phyloP scores from a whole-genome alignment of 1,140 invertebrate genomes.

The Ceratina japonica region DNA sequence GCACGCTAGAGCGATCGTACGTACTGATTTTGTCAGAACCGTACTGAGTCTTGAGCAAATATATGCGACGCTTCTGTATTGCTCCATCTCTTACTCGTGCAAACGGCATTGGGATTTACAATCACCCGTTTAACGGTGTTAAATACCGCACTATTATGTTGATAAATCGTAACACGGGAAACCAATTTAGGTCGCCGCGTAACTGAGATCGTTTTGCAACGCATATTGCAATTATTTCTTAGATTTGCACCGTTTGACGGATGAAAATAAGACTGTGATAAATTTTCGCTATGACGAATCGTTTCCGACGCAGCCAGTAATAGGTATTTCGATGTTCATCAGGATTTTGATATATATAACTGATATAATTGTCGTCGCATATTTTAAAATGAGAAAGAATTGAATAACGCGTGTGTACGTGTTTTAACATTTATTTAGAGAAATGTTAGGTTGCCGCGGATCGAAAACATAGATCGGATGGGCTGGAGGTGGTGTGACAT shows the following conservation, averaged over 20 bases:
- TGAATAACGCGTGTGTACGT: background rate
- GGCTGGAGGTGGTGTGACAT: background rate
- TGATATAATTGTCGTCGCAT: too few relatives aligned
- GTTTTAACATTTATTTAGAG: constrained; percentile 15
- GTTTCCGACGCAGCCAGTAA: too few relatives aligned
- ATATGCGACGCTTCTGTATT: background rate
- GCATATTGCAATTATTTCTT: background rate
- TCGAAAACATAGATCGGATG: background rate
- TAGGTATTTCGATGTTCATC: too few relatives aligned
- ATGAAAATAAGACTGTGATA: background rate
- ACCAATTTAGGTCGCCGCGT: background rate
- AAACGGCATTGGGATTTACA: background rate
- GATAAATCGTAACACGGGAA: constrained; percentile 20
- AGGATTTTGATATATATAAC: too few relatives aligned
- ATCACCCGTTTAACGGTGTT: background rate
- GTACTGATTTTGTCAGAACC: too few relatives aligned
- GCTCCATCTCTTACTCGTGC: background rate
- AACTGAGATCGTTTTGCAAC: background rate
- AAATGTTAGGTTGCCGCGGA: constrained; percentile 4
- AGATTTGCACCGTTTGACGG: background rate
- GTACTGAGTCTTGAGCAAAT: too few relatives aligned
- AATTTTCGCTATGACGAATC: too few relatives aligned
- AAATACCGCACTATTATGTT: background rate
- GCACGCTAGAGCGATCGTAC: too few relatives aligned
- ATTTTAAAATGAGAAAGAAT: too few relatives aligned